These are phyloP conservation scores for Drymonia ruficornis DNA, from an alignment of 2,888 invertebrate species.

Conservation along the genomic window DNA sequence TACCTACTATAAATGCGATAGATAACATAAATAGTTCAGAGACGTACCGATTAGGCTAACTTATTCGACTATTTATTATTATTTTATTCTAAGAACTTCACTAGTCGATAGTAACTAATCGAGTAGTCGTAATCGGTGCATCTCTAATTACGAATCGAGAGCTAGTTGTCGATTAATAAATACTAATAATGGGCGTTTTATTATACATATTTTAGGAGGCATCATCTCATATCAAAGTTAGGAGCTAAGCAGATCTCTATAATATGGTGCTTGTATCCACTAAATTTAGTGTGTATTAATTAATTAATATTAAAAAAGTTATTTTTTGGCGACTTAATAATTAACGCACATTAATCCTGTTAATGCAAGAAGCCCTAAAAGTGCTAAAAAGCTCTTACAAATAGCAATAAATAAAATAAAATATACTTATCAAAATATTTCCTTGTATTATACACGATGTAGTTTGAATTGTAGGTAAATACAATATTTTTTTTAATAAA, in stretches of 20 bases:
- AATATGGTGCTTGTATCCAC: neutral
- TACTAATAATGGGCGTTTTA: conserved; percentile 43
- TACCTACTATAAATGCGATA: conserved; percentile 47
- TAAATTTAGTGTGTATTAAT: too few species aligned
- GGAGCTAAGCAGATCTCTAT: conserved; percentile 3
- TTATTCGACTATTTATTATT: conserved; percentile 9
- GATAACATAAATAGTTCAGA: conserved; percentile 16
- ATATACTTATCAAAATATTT: neutral
- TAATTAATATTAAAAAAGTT: too few species aligned
- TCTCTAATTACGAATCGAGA: conserved; percentile 23
- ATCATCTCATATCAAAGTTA: conserved; percentile 23
- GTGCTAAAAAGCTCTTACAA: neutral
- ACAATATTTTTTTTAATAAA: conserved; percentile 12
- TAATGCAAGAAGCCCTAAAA: too few species aligned
- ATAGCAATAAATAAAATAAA: conserved; percentile 4
- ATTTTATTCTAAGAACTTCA: conserved; percentile 1
- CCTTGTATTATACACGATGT: neutral
- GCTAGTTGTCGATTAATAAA: conserved; percentile 23
- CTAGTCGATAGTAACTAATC: neutral
- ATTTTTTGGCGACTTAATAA: too few species aligned
- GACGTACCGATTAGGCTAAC: conserved; percentile 25
- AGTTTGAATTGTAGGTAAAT: neutral
- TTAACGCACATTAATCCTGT: too few species aligned
- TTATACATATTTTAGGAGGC: conserved; percentile 43
- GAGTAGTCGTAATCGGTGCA: conserved; percentile 17